phyloP scores from a whole-genome alignment of 1,140 invertebrate species.

The Ceratina japonica region DNA sequence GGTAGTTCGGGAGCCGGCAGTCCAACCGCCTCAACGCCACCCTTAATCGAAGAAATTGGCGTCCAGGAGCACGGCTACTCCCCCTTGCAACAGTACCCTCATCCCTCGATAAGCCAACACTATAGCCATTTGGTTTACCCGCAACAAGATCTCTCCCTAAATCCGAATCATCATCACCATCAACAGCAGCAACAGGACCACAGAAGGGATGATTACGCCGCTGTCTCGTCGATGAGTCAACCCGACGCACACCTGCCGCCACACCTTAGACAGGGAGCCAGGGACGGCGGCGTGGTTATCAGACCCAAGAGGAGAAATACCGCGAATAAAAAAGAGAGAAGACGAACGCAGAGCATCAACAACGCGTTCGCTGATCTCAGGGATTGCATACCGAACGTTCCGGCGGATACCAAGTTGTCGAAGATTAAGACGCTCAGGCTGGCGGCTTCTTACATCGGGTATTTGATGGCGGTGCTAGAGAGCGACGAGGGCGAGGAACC shows the following conservation, averaged over 20 bases:
- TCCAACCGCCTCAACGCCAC: constrained; percentile 73
- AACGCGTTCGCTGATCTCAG: constrained; percentile 94
- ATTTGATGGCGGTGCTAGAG: constrained; percentile 90
- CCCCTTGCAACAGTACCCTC: constrained; percentile 56
- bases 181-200: constrained; percentile 47
- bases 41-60: constrained; percentile 76
- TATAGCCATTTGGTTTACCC: constrained; percentile 36
- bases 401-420: constrained; percentile 95
- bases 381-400: constrained; percentile 97
- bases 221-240: constrained; percentile 14
- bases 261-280: constrained; percentile 46
- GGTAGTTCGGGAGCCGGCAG: constrained; percentile 75
- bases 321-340: constrained; percentile 95
- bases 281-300: constrained; percentile 44
- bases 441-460: constrained; percentile 95
- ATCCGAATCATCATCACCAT: constrained; percentile 53
- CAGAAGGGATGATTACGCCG: constrained; percentile 53
- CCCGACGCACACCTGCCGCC: constrained; percentile 48
- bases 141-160: constrained; percentile 47
- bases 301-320: constrained; percentile 85
- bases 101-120: constrained; percentile 37
- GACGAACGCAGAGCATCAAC: constrained; percentile 96
- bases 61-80: constrained; percentile 70
- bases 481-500: constrained; percentile 86
- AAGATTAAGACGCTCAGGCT: constrained; percentile 95